Conservation (phyloP, 1,140 invertebrate genomes). For the Heliconius nattereri region DNA sequence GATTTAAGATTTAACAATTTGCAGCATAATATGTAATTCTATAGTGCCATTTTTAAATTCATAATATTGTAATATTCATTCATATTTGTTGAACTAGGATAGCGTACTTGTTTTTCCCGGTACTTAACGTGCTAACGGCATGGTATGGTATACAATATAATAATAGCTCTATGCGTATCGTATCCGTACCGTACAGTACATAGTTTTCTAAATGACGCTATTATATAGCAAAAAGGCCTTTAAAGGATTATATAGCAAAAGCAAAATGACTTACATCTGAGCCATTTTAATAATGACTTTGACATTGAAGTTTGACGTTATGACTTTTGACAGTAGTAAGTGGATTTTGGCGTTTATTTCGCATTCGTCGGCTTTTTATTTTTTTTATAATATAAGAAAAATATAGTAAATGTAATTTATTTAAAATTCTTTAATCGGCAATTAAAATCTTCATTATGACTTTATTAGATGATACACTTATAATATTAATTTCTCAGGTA, state of each 20-base stretch:
- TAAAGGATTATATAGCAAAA: background rate
- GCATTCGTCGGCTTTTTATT: slow-evolving; percentile 16
- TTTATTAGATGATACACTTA: slow-evolving; percentile 76
- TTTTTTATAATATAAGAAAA: slow-evolving; percentile 12
- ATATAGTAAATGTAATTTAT: background rate
- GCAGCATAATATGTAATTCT: too few relatives aligned
- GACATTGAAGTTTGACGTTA: background rate
- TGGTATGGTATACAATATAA: too few relatives aligned
- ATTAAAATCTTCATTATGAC: slow-evolving; percentile 58
- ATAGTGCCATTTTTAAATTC: too few relatives aligned
- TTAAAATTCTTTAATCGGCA: slow-evolving; percentile 1
- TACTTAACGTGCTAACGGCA: too few relatives aligned
- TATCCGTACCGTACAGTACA: too few relatives aligned
- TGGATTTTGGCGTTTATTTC: background rate
- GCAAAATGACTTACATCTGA: background rate
- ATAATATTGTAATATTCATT: too few relatives aligned
- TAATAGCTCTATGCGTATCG: too few relatives aligned
- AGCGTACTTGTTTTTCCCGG: too few relatives aligned
- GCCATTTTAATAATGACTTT: background rate
- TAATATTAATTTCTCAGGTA: slow-evolving; percentile 78
- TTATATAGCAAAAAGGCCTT: too few relatives aligned
- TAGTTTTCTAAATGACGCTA: too few relatives aligned
- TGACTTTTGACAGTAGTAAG: background rate
- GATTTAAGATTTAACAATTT: too few relatives aligned
- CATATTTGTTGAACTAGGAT: too few relatives aligned